These are phyloP conservation scores for Agrypnus murinus DNA, from an alignment of 2,888 invertebrate species.

Conservation along the genomic window DNA sequence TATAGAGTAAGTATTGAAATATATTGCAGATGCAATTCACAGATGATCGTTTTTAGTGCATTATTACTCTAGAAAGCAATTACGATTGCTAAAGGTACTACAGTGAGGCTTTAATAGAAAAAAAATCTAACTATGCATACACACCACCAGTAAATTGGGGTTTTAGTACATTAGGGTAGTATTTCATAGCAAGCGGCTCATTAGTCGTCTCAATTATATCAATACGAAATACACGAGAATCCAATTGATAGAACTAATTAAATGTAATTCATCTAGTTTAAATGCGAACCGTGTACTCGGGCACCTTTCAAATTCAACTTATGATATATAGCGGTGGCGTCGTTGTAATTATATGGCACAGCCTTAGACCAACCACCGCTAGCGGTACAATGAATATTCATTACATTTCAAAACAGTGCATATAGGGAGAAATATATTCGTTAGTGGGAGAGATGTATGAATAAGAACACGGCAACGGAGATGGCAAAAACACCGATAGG, in stretches of 20 bases:
- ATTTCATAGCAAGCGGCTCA: slow-evolving; percentile 35
- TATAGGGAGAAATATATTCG: slow-evolving; percentile 56
- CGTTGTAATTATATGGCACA: slow-evolving; percentile 67
- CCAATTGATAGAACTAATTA: slow-evolving; percentile 63
- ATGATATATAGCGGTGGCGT: slow-evolving; percentile 66
- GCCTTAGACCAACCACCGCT: slow-evolving; percentile 66
- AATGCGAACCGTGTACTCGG: slow-evolving; percentile 65
- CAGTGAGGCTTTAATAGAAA: no score
- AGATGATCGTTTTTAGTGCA: no score
- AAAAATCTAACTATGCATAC: no score
- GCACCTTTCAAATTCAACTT: slow-evolving; percentile 68
- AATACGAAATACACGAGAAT: slow-evolving; percentile 48
- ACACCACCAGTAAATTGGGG: background rate
- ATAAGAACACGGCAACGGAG: slow-evolving; percentile 54
- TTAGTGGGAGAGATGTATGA: slow-evolving; percentile 57
- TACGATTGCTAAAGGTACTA: no score
- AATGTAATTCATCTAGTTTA: slow-evolving; percentile 65
- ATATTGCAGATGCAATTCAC: no score
- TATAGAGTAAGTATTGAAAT: no score
- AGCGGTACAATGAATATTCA: slow-evolving; percentile 69
- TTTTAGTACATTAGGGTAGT: background rate
- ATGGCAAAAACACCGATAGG: slow-evolving; percentile 56
- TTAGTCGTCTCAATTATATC: slow-evolving; percentile 44
- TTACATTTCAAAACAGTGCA: slow-evolving; percentile 64
- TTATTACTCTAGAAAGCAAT: no score